These are phyloP conservation scores for Sula dactylatra DNA, from an alignment of 2,113 vertebrate species.

Conservation along the genomic window DNA sequence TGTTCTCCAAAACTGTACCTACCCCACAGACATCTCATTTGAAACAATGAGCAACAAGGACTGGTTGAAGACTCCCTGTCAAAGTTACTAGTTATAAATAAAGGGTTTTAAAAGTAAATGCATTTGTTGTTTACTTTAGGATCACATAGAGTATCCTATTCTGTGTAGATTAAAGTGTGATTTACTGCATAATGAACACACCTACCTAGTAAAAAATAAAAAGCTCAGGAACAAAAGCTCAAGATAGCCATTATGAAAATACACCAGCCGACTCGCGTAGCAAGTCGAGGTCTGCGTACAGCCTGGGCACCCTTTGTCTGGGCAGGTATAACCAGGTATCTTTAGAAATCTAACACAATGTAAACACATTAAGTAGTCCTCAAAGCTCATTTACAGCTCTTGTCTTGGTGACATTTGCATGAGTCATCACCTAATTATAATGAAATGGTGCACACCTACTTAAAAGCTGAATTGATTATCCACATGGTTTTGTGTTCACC, in stretches of 20 bases:
- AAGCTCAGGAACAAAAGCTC: not conserved
- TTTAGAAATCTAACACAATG: not conserved
- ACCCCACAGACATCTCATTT: not conserved
- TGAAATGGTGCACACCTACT: not conserved
- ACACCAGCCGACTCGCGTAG: fast-evolving
- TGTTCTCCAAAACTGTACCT: not conserved
- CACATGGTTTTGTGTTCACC: not conserved
- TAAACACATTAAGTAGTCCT: not conserved
- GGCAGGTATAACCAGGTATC: not conserved
- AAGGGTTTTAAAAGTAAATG: not conserved
- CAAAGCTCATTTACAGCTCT: not conserved
- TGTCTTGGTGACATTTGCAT: not conserved
- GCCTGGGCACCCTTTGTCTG: not conserved
- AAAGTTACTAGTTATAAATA: not conserved
- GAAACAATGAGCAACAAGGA: not conserved
- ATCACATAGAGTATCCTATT: not conserved
- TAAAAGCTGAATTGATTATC: too few relatives aligned
- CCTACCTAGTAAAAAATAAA: not conserved
- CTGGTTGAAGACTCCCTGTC: not conserved
- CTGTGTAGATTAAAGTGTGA: not conserved
- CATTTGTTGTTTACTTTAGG: not conserved
- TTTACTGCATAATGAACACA: not conserved
- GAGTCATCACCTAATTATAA: not conserved
- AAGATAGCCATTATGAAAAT: not conserved
- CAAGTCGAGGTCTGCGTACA: fast-evolving